A percentile compares a stretch with the other conserved stretches of the same genome.
Conservation (phyloP, 2,113 vertebrate species). For the Dasypus novemcinctus region DNA sequence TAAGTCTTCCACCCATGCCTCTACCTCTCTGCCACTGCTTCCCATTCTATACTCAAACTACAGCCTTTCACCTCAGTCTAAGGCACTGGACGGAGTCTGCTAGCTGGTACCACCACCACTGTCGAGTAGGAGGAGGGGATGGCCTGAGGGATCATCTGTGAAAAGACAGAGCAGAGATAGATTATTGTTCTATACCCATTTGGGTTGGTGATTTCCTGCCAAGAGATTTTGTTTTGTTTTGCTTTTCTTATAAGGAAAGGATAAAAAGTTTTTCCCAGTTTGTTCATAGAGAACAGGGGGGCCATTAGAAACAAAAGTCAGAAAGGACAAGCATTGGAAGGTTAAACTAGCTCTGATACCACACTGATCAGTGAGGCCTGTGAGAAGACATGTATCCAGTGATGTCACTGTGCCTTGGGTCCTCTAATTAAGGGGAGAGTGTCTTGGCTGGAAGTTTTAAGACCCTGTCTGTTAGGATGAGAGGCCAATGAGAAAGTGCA, state of each 20-base stretch:
- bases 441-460: not conserved
- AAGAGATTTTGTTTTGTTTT: not conserved
- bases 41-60: accelerated
- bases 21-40: not conserved
- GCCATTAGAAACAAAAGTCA: not conserved
- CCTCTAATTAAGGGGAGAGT: not conserved
- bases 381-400: not conserved
- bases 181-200: not conserved
- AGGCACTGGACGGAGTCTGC: not conserved
- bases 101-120: not conserved
- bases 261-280: not conserved
- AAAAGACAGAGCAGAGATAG: not conserved
- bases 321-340: not conserved
- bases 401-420: not conserved
- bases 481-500: not conserved
- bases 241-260: not conserved
- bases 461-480: not conserved
- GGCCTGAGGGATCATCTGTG: not conserved
- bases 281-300: not conserved
- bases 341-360: not conserved
- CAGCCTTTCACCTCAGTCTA: not conserved
- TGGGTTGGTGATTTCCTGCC: not conserved
- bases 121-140: not conserved
- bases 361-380: not conserved
- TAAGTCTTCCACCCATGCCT: not conserved